Conservation (phyloP, 1,140 invertebrate species). For the Zophobas morio region DNA sequence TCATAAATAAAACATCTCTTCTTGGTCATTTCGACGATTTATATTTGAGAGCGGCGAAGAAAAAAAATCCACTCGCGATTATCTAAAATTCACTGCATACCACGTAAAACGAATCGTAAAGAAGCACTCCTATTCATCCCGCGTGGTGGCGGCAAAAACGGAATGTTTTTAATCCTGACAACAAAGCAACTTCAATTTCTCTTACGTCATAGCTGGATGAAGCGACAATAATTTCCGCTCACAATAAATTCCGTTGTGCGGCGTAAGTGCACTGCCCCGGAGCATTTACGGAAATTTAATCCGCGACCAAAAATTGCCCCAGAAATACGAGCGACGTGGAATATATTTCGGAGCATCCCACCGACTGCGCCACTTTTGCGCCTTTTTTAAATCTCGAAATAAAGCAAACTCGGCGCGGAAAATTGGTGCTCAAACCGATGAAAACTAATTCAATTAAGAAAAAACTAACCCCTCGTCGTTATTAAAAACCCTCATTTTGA, state of each 20-base stretch:
- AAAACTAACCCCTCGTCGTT: no score
- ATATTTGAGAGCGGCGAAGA: background rate
- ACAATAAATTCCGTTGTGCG: slow-evolving; percentile 7
- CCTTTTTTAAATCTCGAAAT: background rate
- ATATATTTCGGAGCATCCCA: background rate
- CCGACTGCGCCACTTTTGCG: background rate
- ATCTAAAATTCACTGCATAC: slow-evolving; percentile 32
- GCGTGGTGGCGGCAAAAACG: slow-evolving; percentile 13
- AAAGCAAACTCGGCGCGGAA: no score
- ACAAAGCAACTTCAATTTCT: slow-evolving; percentile 36
- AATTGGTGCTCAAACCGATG: no score
- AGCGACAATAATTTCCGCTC: slow-evolving; percentile 31
- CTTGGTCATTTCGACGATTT: slow-evolving; percentile 14
- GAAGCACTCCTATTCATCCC: slow-evolving; percentile 23
- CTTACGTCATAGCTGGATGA: slow-evolving; percentile 25
- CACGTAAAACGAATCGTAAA: slow-evolving; percentile 21
- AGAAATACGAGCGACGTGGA: background rate
- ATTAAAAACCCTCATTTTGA: background rate
- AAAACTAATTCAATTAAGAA: no score
- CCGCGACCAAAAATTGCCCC: slow-evolving; percentile 13
- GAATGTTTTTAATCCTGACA: slow-evolving; percentile 24
- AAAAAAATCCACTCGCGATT: slow-evolving; percentile 21
- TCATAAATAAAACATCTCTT: slow-evolving; percentile 32
- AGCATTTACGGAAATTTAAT: slow-evolving; percentile 32
- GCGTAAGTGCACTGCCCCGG: slow-evolving; percentile 29